Evolutionary conservation across 2,888 invertebrate genomes (phyloP).

Genomic region (Onthophagus sagittarius): DNA sequence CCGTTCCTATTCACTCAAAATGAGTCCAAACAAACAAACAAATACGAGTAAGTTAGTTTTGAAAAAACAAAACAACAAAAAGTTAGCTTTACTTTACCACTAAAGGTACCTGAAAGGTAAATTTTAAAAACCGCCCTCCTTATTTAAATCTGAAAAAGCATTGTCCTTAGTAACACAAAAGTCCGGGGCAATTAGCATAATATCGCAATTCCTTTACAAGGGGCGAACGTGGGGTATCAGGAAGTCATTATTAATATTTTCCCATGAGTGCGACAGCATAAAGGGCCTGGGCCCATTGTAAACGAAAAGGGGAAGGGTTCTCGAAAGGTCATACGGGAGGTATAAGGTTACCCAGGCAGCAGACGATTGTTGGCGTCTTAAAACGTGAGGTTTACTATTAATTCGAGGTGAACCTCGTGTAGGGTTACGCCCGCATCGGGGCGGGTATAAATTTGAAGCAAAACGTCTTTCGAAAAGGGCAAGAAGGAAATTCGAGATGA

Average conservation of each 20-base stretch:
- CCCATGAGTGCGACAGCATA: slow-evolving; percentile 29
- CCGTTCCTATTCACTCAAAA: not conserved
- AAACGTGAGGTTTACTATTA: slow-evolving; percentile 21
- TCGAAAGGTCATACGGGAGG: slow-evolving; percentile 32
- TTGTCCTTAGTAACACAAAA: slow-evolving; percentile 10
- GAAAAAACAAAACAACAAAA: not conserved
- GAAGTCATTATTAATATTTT: slow-evolving; percentile 27
- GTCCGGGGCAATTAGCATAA: slow-evolving; percentile 23
- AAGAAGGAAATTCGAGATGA: not conserved
- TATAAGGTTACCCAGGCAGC: slow-evolving; percentile 13
- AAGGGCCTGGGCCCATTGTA: slow-evolving; percentile 29
- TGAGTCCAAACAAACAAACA: not conserved
- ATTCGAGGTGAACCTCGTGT: not conserved
- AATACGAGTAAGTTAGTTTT: not conserved
- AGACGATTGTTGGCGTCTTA: slow-evolving; percentile 25
- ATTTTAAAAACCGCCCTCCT: not conserved
- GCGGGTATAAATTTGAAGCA: not conserved
- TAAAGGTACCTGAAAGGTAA: not conserved
- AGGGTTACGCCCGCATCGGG: not conserved
- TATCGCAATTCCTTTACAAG: slow-evolving; percentile 23
- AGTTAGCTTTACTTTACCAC: not conserved
- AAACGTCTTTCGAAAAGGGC: not conserved
- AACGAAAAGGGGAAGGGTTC: slow-evolving; percentile 28
- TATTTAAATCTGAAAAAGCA: not conserved
- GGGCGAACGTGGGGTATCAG: slow-evolving; percentile 19